Base-by-base conservation (phyloP, 2,113 vertebrate species). In the Acinonyx jubatus region DNA sequence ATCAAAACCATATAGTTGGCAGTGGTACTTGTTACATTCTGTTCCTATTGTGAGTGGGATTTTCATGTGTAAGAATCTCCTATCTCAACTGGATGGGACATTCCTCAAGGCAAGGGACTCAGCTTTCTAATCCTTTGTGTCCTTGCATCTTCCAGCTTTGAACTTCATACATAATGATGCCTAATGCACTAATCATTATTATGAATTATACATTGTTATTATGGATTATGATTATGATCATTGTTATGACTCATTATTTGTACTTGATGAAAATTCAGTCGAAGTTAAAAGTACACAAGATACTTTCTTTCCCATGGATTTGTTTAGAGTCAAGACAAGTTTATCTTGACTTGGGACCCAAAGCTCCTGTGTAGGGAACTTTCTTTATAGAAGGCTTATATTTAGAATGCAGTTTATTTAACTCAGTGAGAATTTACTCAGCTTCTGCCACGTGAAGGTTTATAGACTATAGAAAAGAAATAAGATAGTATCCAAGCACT, bases 191-290 rank as follows among this genome's bases (percentile, higher is more conserved):
- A 90, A 83, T 96, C 16, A 69, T 69, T 95, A 41, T 78, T 88
- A 76, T 94, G 57, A 66, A 94, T 95, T 79, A 66, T 83, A 52
- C 78, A 80, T 82, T 81, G 79, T 55, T 89, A 33, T 83, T 90
- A 91, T 94, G 92, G 96, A 94, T 91, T 93, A 93, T 91, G 96
- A 90, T 90, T 92, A 57, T 90, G 79, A 82, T 96, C 36, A 93
- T 90, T 76, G 68, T 80, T 95, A 29, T 45, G 45, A 38, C 29
- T 91, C 31, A 71, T 96, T 94, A 88, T 76, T 95, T 66, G 93
- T 84, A 79, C n/a, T 88, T 73, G 27, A 73, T 97, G 80, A 95
- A 69, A 85, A 89, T 81, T 66, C 57, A 41, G 33, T 71, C 9
- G 52, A 48, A 16, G 33, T 96, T 96, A 81, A 73, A 94, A 93